Evolutionary conservation across 2,113 vertebrate species (phyloP).

Genomic region (Penelope pileata): DNA sequence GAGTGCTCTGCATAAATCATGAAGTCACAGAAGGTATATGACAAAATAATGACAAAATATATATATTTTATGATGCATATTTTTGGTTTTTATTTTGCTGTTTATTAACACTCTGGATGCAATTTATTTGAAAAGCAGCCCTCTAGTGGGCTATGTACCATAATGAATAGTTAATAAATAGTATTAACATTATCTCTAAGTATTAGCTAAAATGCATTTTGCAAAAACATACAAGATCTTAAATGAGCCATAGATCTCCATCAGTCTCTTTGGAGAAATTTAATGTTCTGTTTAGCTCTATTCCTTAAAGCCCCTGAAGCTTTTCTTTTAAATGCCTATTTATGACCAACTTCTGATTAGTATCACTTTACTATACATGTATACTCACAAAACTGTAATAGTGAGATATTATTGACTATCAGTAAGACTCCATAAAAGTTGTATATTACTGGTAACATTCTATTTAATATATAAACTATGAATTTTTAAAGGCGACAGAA

Average conservation of each 20-base stretch:
- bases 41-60: constrained; percentile 15
- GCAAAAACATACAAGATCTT: constrained; percentile 36
- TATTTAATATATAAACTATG: not conserved
- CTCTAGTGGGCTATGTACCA: constrained; percentile 62
- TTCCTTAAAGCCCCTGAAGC: not conserved
- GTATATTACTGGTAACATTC: not conserved
- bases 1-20: not conserved
- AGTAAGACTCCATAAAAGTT: not conserved
- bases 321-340: not conserved
- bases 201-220: constrained; percentile 54
- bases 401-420: not conserved
- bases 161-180: constrained; percentile 67
- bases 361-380: not conserved
- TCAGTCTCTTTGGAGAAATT: constrained; percentile 32
- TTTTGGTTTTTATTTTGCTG: constrained; percentile 23
- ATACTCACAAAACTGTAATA: not conserved
- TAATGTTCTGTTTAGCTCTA: constrained; percentile 26
- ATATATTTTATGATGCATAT: not conserved
- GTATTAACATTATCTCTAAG: constrained; percentile 47
- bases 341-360: not conserved
- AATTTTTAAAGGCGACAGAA: not conserved
- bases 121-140: constrained; percentile 69
- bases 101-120: constrained; percentile 47
- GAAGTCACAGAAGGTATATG: not conserved
- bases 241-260: constrained; percentile 35